Base-by-base conservation (phyloP, 2,888 invertebrate species). In the Netelia virgata region DNA sequence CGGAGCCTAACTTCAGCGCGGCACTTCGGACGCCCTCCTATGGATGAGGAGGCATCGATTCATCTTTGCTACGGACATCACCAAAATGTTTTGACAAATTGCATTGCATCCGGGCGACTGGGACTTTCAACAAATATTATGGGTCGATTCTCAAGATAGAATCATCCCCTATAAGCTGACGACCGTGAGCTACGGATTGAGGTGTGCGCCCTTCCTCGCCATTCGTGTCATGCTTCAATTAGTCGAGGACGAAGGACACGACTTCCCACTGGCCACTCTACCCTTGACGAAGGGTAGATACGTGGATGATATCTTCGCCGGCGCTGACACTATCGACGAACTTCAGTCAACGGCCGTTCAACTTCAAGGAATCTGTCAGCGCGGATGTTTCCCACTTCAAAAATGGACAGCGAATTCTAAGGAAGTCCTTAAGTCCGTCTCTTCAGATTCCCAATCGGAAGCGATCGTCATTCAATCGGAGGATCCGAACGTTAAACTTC, bases 71-170 rank as follows among this genome's bases (percentile, higher is more conserved):
- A 36, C 36, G 36, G 36, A 36, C 59, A 74, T 84, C 16, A 73
- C 75, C 1, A 86, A 84, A 28, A 84, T 84, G 76, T 84, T 76
- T 28, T 57, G 84, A 0, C 83, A 83, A 23, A 79, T 84, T 10
- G 1, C n/a, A 5, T 61, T 84, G 0, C 81, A 86, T 57, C 63
- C 18, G 18, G 75, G 76, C 43, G 87, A 93, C 59, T 68, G 87
- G 14, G 55, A 88, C 87, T 6, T 90, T 28, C 93, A 92, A 66
- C 75, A 88, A 9, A 92, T 94, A 6, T 69, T 93, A 2, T 94
- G 93, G 93, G 76, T 16, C 5, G 53, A 80, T 28, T n/a, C 36
- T 5, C 36, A 36, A 6, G 6, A 6, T 6, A 6, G 6, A 36
- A n/a, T 36, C 36, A 6, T 36, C 36, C 36, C 20, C 0, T 69